These are phyloP conservation scores for Camponotus pennsylvanicus DNA, from an alignment of 1,140 invertebrate genomes.

Conservation along the genomic window DNA sequence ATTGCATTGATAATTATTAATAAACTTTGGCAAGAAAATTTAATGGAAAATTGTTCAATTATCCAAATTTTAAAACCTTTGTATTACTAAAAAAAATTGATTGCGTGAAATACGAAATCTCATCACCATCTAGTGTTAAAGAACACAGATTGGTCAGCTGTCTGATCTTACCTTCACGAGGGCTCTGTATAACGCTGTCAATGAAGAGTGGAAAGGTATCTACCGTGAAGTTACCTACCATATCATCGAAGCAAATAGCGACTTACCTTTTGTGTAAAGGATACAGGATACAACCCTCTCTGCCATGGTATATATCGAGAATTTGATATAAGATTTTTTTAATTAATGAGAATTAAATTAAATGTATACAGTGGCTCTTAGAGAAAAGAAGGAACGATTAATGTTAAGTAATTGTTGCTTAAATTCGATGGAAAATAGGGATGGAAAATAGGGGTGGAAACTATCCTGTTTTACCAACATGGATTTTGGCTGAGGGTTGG, in stretches of 20 bases:
- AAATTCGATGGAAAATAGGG: not conserved
- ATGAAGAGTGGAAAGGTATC: not conserved
- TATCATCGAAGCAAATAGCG: constrained; percentile 15
- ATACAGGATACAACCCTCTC: not conserved
- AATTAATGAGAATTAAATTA: not conserved
- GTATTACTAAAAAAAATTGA: not conserved
- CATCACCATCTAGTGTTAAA: constrained; percentile 47
- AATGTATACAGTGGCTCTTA: not conserved
- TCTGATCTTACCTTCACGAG: constrained; percentile 44
- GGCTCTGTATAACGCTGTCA: constrained; percentile 22
- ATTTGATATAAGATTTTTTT: not conserved
- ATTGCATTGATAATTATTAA: not conserved
- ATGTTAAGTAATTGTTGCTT: not conserved
- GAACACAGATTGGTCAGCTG: not conserved
- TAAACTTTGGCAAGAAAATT: not conserved
- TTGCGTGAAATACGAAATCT: not conserved
- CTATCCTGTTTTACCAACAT: constrained; percentile 59
- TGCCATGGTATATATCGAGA: not conserved
- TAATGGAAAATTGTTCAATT: not conserved
- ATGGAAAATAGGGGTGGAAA: not conserved
- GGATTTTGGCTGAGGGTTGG: not conserved
- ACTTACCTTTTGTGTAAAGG: constrained; percentile 35
- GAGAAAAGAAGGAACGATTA: not conserved
- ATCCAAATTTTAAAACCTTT: not conserved
- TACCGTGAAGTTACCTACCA: constrained; percentile 31